Evolutionary conservation across 2,797 vertebrate species (phyloP).

Genomic region (Onychomys torridus): DNA sequence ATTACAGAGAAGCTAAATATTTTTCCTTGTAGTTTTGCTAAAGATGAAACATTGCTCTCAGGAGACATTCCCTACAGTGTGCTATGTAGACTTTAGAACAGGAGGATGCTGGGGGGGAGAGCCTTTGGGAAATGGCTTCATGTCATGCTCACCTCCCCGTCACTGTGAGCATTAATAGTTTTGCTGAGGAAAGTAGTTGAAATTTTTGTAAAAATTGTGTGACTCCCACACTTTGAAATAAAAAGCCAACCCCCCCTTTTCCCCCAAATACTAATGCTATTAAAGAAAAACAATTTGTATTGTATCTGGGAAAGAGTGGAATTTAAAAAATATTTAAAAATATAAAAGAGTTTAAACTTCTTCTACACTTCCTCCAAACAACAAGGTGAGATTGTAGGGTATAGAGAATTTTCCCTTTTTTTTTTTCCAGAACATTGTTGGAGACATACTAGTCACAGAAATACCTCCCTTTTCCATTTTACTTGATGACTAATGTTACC

Average conservation of each 20-base stretch:
- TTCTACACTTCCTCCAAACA: neutral
- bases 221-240: neutral
- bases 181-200: neutral
- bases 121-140: neutral
- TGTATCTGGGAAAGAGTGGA: neutral
- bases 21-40: slow-evolving; percentile 5
- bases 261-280: slow-evolving; percentile 7
- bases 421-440: neutral
- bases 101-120: neutral
- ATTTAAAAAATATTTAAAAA: slow-evolving; percentile 36
- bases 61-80: neutral
- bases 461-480: neutral
- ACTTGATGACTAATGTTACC: neutral
- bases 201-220: neutral
- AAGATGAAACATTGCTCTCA: slow-evolving; percentile 10
- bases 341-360: slow-evolving; percentile 25
- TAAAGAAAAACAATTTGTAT: neutral
- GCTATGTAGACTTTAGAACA: neutral
- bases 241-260: neutral
- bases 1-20: slow-evolving; percentile 2
- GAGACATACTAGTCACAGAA: slow-evolving; percentile 19
- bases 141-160: neutral
- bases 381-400: neutral
- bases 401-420: neutral
- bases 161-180: neutral